Evolutionary conservation across 2,888 invertebrate genomes (phyloP).

Genomic region (Xestia xanthographa): DNA sequence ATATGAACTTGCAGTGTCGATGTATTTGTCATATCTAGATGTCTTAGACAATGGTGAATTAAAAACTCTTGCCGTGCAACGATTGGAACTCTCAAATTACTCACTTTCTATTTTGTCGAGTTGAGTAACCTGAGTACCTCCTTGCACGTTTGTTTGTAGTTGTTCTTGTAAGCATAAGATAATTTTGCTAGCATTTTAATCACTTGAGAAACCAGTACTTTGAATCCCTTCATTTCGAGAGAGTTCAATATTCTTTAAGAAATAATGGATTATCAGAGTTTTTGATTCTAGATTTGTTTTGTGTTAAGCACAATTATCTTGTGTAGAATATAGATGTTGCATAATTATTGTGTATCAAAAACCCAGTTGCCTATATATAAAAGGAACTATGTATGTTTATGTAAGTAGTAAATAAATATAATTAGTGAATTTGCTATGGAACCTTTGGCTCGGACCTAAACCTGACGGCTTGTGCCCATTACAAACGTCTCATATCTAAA

Average conservation of each 20-base stretch:
- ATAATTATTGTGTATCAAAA: background rate
- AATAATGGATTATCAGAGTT: conserved; percentile 24
- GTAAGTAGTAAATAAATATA: conserved; percentile 16
- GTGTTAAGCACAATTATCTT: conserved; percentile 32
- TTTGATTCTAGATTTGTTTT: conserved; percentile 38
- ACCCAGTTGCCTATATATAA: conserved; percentile 31
- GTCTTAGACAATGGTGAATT: conserved; percentile 25
- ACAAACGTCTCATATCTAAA: conserved; percentile 51
- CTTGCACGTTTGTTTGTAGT: conserved; percentile 7
- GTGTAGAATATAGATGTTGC: background rate
- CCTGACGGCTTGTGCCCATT: conserved; percentile 15
- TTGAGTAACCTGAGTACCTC: conserved; percentile 13
- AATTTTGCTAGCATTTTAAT: conserved; percentile 32
- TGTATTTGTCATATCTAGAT: conserved; percentile 23
- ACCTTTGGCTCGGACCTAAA: conserved; percentile 29
- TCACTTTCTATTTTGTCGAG: conserved; percentile 16
- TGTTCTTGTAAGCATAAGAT: conserved; percentile 6
- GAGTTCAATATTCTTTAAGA: conserved; percentile 40
- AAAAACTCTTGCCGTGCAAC: conserved; percentile 5
- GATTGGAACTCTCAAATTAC: conserved; percentile 28
- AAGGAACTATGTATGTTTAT: conserved; percentile 16
- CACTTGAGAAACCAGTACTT: conserved; percentile 40
- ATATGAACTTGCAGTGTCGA: conserved; percentile 11
- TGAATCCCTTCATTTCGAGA: conserved; percentile 43
- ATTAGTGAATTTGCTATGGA: conserved; percentile 28